Evolutionary conservation across 1,140 invertebrate genomes (phyloP), one percentile per base, ranked within the genome.

Genomic region (Eriocheir sinensis): DNA sequence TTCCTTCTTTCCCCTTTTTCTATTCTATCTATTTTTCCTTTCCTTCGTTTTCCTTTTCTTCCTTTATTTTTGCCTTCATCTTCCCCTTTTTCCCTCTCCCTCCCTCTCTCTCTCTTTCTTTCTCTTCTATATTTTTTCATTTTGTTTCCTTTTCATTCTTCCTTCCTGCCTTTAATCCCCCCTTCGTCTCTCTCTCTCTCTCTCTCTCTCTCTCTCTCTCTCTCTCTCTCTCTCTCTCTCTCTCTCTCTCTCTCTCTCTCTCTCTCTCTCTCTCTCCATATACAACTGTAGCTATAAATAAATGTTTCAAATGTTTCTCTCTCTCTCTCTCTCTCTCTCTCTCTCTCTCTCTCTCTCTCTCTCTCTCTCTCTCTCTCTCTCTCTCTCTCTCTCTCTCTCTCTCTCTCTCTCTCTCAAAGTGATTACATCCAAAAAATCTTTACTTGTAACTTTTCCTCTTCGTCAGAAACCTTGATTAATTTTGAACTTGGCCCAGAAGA

Each of bases 291-390:
- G n/a, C n/a, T n/a, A n/a, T n/a, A n/a, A n/a, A n/a, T n/a, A n/a
- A n/a, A n/a, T n/a, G n/a, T n/a, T n/a, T n/a, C n/a, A n/a, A n/a
- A n/a, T n/a, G n/a, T n/a, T 72, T 21, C 27, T 17, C 21, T 53
- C n/a, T n/a, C n/a, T 21, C 60, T 72, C 0, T 72, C 21, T 72
- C 17, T 27, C 53, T 2, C 27, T 21, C 27, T 2, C 53, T 6
- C 53, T 2, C 17, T 21, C 4, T 9, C 60, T 72, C 60, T 72
- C 60, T 72, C 60, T 72, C 60, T 72, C 60, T 72, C 60, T 72
- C 60, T 72, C 60, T 72, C 60, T 72, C 60, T 72, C 60, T 72
- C 60, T 72, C 60, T 72, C 60, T 72, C 60, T 72, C 60, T 72
- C 60, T 72, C 60, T 72, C 60, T 72, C 60, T 72, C 60, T 72